These are phyloP conservation scores for Catocala fraxini DNA, from an alignment of 2,888 invertebrate genomes.

Conservation along the genomic window DNA sequence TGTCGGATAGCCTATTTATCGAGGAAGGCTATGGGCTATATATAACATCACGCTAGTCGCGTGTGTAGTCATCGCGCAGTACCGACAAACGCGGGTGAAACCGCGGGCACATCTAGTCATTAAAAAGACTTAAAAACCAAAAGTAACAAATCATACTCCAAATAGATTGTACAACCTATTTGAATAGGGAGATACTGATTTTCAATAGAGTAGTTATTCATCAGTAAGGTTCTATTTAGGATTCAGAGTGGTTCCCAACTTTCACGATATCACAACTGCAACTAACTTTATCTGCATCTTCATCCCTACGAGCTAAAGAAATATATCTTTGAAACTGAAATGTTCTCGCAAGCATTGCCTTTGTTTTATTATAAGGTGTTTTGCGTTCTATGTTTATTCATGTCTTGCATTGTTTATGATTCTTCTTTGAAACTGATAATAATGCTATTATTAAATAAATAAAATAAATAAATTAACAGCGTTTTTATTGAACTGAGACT, in stretches of 20 bases:
- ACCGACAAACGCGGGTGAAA: too few relatives aligned
- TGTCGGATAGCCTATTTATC: too few relatives aligned
- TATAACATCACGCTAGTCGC: too few relatives aligned
- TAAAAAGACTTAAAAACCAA: too few relatives aligned
- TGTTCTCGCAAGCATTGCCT: slow-evolving; percentile 11
- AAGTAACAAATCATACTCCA: too few relatives aligned
- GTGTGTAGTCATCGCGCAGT: too few relatives aligned
- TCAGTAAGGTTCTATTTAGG: slow-evolving; percentile 58
- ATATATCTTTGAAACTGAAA: slow-evolving; percentile 44
- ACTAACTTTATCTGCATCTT: slow-evolving; percentile 67
- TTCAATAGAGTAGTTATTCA: slow-evolving; percentile 31
- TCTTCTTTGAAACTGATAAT: not conserved
- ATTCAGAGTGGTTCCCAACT: slow-evolving; percentile 66
- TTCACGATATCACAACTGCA: slow-evolving; percentile 69
- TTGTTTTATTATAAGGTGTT: slow-evolving; percentile 11
- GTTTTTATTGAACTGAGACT: too few relatives aligned
- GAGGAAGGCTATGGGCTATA: too few relatives aligned
- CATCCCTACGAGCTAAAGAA: slow-evolving; percentile 54
- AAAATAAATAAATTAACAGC: too few relatives aligned
- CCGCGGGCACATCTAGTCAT: too few relatives aligned
- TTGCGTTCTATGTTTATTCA: not conserved
- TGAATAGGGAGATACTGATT: not conserved
- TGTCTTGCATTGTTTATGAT: not conserved
- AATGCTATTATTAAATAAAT: too few relatives aligned
- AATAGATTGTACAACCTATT: too few relatives aligned